These are phyloP conservation scores for Sinocyclocheilus anshuiensis DNA, from an alignment of 2,113 vertebrate genomes.

Conservation along the genomic window DNA sequence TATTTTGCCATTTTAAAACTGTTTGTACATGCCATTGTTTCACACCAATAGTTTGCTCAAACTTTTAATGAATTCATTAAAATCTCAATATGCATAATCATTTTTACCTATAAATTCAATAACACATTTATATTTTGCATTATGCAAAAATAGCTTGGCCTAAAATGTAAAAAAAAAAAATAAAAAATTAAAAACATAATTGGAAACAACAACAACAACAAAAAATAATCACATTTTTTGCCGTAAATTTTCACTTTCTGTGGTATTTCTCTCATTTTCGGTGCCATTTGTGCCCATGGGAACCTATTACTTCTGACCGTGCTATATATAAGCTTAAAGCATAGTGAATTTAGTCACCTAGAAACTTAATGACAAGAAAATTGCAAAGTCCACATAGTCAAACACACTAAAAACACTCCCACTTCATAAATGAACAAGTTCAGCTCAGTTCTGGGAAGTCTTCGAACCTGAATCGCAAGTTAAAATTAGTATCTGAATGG, in stretches of 20 bases:
- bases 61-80: no score
- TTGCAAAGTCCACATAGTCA: slow-evolving; percentile 68
- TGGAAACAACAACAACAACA: no score
- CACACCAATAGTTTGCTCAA: no score
- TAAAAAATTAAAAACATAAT: no score
- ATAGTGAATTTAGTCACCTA: slow-evolving; percentile 71
- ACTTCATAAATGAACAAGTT: slow-evolving; percentile 41
- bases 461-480: slow-evolving; percentile 20
- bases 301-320: background rate
- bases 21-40: background rate
- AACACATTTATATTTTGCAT: background rate
- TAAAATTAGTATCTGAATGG: background rate
- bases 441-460: slow-evolving; percentile 29
- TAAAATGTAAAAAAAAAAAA: background rate
- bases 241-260: no score
- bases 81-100: background rate
- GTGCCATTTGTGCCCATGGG: background rate
- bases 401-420: slow-evolving; percentile 64
- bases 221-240: no score
- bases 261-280: background rate
- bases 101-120: background rate
- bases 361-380: slow-evolving; percentile 74
- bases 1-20: background rate
- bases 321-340: slow-evolving; percentile 61
- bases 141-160: background rate